Evolutionary conservation across 1,140 invertebrate genomes (phyloP).

Genomic region (Cydia amplana): DNA sequence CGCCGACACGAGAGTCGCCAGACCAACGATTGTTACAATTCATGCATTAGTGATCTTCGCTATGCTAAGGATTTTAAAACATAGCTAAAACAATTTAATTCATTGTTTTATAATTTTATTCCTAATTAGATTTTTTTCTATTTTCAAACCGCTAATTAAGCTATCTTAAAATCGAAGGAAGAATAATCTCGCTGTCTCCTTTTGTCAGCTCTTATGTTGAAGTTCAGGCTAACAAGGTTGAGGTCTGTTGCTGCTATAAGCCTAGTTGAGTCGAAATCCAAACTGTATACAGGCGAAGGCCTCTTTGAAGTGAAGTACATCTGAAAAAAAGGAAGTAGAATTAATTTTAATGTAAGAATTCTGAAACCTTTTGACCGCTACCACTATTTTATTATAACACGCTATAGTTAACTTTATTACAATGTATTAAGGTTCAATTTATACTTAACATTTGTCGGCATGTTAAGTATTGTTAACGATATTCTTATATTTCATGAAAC

Average conservation of each 20-base stretch:
- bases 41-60: no score
- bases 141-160: background rate
- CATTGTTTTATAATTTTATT: background rate
- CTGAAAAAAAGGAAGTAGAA: conserved; percentile 48
- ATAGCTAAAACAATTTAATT: background rate
- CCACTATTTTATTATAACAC: no score
- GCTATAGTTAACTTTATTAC: no score
- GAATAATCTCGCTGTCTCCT: conserved; percentile 54
- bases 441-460: no score
- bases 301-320: conserved; percentile 67
- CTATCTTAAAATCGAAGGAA: conserved; percentile 35
- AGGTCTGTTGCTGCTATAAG: conserved; percentile 63
- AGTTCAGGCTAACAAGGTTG: conserved; percentile 54
- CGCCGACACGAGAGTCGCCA: no score
- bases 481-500: no score
- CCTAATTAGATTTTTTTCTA: background rate
- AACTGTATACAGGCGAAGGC: conserved; percentile 64
- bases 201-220: conserved; percentile 48
- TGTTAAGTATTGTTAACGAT: no score
- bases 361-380: background rate
- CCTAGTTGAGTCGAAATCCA: conserved; percentile 64
- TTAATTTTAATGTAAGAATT: conserved; percentile 5
- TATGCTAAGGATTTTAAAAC: no score
- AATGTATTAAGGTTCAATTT: no score
- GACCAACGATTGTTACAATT: no score